Evolutionary conservation across 2,797 vertebrate genomes (phyloP).

Genomic region (Nasua narica): DNA sequence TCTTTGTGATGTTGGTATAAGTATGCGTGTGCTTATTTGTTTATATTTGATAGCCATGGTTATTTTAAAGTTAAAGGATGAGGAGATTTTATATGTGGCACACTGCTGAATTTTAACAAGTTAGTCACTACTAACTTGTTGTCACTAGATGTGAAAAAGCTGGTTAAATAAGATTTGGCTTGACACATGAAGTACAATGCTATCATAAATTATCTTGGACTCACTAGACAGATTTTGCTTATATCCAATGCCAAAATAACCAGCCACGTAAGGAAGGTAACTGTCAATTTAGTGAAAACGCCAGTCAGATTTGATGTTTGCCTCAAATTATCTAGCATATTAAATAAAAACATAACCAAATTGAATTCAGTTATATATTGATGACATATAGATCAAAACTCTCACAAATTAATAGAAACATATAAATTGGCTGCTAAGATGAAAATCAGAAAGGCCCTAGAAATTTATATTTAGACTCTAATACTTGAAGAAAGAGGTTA

Average conservation of each 20-base stretch:
- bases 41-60: background rate
- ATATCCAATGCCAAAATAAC: background rate
- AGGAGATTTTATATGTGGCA: background rate
- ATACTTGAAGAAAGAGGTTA: background rate
- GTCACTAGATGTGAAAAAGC: background rate
- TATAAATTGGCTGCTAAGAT: background rate
- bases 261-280: conserved; percentile 3
- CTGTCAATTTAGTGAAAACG: conserved; percentile 35
- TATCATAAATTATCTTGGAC: conserved; percentile 27
- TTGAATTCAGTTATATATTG: conserved; percentile 33
- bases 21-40: background rate
- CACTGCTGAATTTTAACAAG: conserved; percentile 11
- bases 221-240: conserved; percentile 19
- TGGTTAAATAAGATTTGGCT: conserved; percentile 27
- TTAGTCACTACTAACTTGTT: too few relatives aligned
- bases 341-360: conserved; percentile 47
- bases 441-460: background rate
- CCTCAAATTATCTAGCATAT: background rate
- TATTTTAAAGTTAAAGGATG: conserved; percentile 23
- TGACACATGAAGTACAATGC: background rate
- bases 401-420: background rate
- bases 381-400: background rate
- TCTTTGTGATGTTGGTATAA: background rate
- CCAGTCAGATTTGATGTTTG: conserved; percentile 17
- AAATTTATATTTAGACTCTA: background rate